Percentiles rank a stretch among this genome's conserved stretches.
Conservation (phyloP, 2,888 invertebrate genomes). For the Ferrisia virgata region DNA sequence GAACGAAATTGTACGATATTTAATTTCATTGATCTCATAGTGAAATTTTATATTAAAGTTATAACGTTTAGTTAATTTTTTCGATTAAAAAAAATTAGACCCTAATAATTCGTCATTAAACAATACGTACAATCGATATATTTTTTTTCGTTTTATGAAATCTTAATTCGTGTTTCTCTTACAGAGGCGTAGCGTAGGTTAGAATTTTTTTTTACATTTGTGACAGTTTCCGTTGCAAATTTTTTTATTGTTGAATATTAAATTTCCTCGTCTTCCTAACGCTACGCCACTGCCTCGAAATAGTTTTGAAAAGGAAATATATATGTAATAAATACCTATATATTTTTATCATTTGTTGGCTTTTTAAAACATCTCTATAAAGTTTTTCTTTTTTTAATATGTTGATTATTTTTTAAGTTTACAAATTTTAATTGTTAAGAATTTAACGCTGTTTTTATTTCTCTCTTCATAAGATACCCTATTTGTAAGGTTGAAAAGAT, state of each 20-base stretch:
- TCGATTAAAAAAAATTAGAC: background rate
- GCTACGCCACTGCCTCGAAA: constrained; percentile 43
- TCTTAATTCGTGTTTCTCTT: background rate
- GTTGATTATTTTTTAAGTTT: constrained; percentile 45
- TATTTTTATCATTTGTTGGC: constrained; percentile 26
- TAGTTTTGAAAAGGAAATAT: constrained; percentile 24
- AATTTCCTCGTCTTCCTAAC: constrained; percentile 36
- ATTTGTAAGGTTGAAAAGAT: background rate
- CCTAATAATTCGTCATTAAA: constrained; percentile 29
- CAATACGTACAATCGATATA: constrained; percentile 28
- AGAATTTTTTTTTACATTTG: constrained; percentile 19
- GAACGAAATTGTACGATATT: constrained; percentile 12
- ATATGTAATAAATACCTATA: too few relatives aligned
- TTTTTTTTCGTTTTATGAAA: constrained; percentile 16
- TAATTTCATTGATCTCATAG: constrained; percentile 39
- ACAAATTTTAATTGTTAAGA: constrained; percentile 43
- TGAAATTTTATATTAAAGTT: constrained; percentile 36
- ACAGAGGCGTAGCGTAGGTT: constrained; percentile 44
- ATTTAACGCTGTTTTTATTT: constrained; percentile 32
- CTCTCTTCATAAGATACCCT: background rate
- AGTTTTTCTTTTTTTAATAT: constrained; percentile 36
- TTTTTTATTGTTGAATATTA: constrained; percentile 1
- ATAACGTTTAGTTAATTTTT: constrained; percentile 33
- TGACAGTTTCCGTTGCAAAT: background rate
- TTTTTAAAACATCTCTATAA: constrained; percentile 32